Evolutionary conservation across 2,113 vertebrate species (phyloP), one percentile per base, ranked within the genome.

Genomic region (Mastomys natalensis): DNA sequence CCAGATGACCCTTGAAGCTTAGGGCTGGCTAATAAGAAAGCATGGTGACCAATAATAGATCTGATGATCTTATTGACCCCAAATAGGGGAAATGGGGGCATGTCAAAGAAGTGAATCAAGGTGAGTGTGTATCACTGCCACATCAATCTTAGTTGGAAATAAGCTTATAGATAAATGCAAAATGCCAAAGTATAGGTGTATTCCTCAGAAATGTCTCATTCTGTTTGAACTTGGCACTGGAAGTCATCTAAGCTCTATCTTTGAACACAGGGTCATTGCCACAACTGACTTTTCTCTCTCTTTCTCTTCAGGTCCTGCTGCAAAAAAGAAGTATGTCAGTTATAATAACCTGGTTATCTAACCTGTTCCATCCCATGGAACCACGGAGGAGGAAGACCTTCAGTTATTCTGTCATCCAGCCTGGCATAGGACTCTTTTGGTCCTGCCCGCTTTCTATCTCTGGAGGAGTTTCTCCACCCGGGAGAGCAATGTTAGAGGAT

Each of bases 311-410:
- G 99, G 99, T 99, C 99, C 99, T 74, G 99, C 99, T 94, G 99
- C 99, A 88, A 99, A 99, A 98, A 99, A 99, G 98, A 99, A 99
- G 97, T 99, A 99, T 74, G 99, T 99, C 98, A 99, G 99, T 98
- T 99, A 99, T 98, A 99, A 99, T 96, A 99, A 99, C 98, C 98
- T 99, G 95, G 99, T 99, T 96, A 99, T 99, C 98, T 99, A 99
- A 98, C 81, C 84, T 82, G 92, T 96, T 98, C 96, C 96, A 98
- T 98, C 97, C 43, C 70, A 91, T 40, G 98, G 97, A 96, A 97
- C 84, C 34, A 90, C 11, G 95, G 97, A 96, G 91, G 97, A 82
- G 40, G 97, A 97, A 96, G 95, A 94, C 82, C 96, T 81, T 93
- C 98, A 90, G 81, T 96, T 97, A 34, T 91, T 97, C 92, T 4